phyloP scores from a whole-genome alignment of 2,797 vertebrate genomes.

The Dipus sagitta region DNA sequence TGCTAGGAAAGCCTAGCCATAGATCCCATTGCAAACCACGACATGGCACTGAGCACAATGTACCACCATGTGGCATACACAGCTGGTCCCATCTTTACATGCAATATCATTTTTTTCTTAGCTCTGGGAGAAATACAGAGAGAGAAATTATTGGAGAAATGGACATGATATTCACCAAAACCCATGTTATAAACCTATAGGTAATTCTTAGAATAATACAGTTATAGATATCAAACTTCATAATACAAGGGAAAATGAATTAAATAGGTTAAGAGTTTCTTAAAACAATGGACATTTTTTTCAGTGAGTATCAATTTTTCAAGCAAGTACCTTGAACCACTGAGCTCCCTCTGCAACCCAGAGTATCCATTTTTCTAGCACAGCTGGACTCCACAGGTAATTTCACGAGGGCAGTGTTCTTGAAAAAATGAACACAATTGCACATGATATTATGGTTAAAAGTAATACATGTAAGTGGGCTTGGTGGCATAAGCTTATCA shows the following conservation, averaged over 20 bases:
- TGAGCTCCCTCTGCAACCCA: too few relatives aligned
- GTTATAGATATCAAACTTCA: not conserved
- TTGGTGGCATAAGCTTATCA: not conserved
- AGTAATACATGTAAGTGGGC: not conserved
- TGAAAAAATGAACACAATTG: conserved; percentile 5
- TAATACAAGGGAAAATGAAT: not conserved
- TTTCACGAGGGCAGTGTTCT: not conserved
- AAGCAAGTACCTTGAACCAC: too few relatives aligned
- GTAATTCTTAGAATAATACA: not conserved
- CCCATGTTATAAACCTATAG: not conserved
- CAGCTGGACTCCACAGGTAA: not conserved
- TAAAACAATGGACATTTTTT: conserved; percentile 7
- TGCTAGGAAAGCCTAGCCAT: not conserved
- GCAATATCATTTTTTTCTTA: too few relatives aligned
- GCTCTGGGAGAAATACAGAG: not conserved
- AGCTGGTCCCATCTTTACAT: not conserved
- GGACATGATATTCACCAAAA: not conserved
- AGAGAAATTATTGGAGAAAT: not conserved
- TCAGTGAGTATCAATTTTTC: not conserved
- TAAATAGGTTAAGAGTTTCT: conserved; percentile 1
- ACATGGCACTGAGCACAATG: not conserved
- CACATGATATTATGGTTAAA: not conserved
- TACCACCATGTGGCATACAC: not conserved
- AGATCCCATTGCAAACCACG: not conserved
- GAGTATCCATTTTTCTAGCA: not conserved